Evolutionary conservation across 2,888 invertebrate species (phyloP).

Genomic region (Erannis defoliaria): DNA sequence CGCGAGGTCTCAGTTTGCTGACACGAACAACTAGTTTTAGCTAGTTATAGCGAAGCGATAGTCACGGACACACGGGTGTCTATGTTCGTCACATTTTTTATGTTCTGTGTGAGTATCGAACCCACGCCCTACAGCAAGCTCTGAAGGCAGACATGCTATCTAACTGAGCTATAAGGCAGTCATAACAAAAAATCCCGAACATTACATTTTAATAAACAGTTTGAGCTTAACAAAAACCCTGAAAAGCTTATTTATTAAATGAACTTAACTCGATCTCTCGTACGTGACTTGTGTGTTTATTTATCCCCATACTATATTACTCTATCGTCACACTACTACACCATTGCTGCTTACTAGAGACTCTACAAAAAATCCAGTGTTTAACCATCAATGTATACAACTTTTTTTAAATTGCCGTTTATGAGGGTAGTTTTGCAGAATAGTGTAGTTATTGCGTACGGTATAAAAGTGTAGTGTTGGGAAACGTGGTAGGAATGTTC

Average conservation of each 20-base stretch:
- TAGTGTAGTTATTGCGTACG: conserved; percentile 30
- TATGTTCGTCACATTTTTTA: too few species aligned
- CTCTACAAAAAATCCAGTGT: not conserved
- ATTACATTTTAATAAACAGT: conserved; percentile 26
- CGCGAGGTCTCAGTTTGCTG: too few species aligned
- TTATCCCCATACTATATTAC: not conserved
- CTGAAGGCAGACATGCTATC: too few species aligned
- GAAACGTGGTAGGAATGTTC: conserved; percentile 18
- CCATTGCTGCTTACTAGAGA: conserved; percentile 1
- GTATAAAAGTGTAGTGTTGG: conserved; percentile 32
- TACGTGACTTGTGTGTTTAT: conserved; percentile 30
- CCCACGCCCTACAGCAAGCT: too few species aligned
- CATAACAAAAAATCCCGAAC: not conserved
- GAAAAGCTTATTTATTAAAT: conserved; percentile 31
- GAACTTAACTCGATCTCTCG: conserved; percentile 28
- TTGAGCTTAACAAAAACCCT: conserved; percentile 21
- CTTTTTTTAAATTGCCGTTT: not conserved
- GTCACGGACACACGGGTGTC: too few species aligned
- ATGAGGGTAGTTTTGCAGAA: conserved; percentile 16
- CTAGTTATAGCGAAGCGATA: too few species aligned
- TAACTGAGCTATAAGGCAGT: not conserved
- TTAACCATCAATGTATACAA: not conserved
- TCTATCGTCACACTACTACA: not conserved
- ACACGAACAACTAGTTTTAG: too few species aligned
- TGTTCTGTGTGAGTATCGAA: too few species aligned